Conservation (phyloP, 2,113 vertebrate species). For the Campylorhamphus procurvoides region DNA sequence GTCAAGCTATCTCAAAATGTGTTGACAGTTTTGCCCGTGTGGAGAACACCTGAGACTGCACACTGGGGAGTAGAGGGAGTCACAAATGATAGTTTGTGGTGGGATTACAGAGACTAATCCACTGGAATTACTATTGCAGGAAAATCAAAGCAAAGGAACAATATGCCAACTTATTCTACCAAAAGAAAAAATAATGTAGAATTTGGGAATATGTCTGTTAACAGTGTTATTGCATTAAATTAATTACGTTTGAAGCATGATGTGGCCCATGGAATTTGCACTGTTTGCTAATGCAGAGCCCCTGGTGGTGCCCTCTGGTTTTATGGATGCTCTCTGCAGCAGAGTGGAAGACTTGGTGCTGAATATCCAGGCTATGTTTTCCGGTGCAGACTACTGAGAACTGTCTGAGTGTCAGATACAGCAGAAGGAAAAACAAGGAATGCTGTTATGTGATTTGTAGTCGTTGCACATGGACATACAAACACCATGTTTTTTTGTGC, state of each 20-base stretch:
- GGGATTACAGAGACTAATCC: not conserved
- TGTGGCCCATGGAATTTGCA: not conserved
- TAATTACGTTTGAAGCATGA: not conserved
- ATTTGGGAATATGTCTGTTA: not conserved
- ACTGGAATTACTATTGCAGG: not conserved
- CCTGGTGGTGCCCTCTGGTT: not conserved
- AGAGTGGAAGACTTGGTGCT: not conserved
- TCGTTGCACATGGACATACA: rapidly evolving
- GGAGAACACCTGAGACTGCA: not conserved
- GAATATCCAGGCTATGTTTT: not conserved
- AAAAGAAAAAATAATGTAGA: not conserved
- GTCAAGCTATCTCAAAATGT: not conserved
- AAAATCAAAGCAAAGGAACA: not conserved
- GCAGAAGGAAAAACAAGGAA: not conserved
- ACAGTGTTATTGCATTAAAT: not conserved
- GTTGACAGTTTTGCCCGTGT: rapidly evolving
- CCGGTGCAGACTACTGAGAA: not conserved
- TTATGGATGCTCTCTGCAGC: not conserved
- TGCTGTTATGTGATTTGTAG: not conserved
- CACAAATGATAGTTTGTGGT: rapidly evolving
- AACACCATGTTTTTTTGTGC: not conserved
- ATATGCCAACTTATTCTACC: not conserved
- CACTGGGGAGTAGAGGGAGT: too few species aligned
- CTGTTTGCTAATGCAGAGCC: rapidly evolving
- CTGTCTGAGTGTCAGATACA: not conserved